Evolutionary conservation across 2,888 invertebrate species (phyloP), one percentile per base, ranked within the genome.

Genomic region (Drosophila anceps): DNA sequence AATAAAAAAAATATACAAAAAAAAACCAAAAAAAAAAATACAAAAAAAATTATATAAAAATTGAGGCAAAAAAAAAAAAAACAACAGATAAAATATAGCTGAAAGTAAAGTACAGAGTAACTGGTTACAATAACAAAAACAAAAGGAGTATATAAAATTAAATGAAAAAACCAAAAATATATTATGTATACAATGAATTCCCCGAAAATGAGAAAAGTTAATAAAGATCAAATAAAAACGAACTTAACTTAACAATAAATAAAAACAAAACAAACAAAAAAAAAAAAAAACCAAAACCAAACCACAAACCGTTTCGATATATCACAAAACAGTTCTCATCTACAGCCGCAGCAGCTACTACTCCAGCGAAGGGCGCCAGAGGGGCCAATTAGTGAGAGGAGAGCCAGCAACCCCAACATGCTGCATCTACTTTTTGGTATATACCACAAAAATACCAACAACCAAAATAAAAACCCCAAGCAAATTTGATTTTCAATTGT

Each of bases 51-150:
- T 51, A 44, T 24, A 44, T 64, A 68, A 64, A 66, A 81, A 64
- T 60, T 73, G 71, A 79, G 60, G 72, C 68, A 79, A 70, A 76
- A 80, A 46, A 43, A 80, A 46, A 43, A 48, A 31, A 50, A 44
- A 27, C 27, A 46, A 70, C 74, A 67, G 78, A 83, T 74, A 33
- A 68, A 71, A 73, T 66, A 80, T 76, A 81, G 74, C 84, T 81
- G 81, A 81, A 77, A 69, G 73, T 80, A 78, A 74, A 83, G 74
- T 74, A 85, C 79, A 81, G 84, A 86, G 90, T 83, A 88, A 90
- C 85, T 82, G 88, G 79, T 88, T 90, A 90, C 88, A 86, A 86
- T 86, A 90, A 85, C 72, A 86, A 50, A 77, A 86, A 79, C 53
- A 74, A 79, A 79, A 81, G 64, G 50, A 83, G 71, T 78, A 84